Conservation (phyloP, 2,113 vertebrate genomes). For the Nyctibius bracteatus region DNA sequence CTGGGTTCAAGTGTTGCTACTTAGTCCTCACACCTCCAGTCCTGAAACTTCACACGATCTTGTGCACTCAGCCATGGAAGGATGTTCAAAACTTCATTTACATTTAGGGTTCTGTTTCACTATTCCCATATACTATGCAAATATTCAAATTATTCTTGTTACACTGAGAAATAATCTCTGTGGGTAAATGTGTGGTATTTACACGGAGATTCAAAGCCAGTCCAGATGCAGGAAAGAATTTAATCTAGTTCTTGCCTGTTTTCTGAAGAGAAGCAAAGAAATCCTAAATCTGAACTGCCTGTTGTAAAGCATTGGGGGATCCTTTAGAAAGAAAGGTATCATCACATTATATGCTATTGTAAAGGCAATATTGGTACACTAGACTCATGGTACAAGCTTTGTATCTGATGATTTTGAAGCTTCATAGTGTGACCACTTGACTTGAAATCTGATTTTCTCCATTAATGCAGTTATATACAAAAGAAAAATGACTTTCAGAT, state of each 20-base stretch:
- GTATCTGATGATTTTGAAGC: conserved; percentile 49
- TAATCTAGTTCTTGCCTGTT: not conserved
- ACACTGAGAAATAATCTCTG: not conserved
- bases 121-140: not conserved
- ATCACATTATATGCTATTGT: not conserved
- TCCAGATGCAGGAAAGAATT: not conserved
- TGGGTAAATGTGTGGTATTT: not conserved
- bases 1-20: not conserved
- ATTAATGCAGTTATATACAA: conserved; percentile 63
- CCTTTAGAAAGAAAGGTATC: not conserved
- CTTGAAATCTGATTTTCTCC: conserved; percentile 66
- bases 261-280: not conserved
- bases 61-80: not conserved
- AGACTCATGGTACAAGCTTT: conserved; percentile 47
- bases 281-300: not conserved
- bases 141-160: not conserved
- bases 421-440: conserved; percentile 56
- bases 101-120: not conserved
- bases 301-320: not conserved
- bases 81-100: not conserved
- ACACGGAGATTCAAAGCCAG: not conserved
- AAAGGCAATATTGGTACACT: not conserved
- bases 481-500: conserved; percentile 67
- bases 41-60: not conserved
- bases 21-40: not conserved